Conservation (phyloP, 2,113 vertebrate genomes). For the Rhinolophus ferrumequinum region DNA sequence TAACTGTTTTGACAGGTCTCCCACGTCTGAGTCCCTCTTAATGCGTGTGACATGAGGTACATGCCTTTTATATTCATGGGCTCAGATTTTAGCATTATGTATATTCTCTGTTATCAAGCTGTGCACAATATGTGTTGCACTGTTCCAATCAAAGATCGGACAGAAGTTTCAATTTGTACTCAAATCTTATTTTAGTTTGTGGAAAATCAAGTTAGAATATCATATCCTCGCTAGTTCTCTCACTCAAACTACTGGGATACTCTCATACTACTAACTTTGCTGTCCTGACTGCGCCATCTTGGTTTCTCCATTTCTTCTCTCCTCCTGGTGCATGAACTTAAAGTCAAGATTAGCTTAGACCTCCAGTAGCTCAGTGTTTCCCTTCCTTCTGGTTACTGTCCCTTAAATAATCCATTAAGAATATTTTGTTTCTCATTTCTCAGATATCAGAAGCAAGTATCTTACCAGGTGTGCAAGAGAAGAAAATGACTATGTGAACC, state of each 20-base stretch:
- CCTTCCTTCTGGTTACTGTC: not conserved
- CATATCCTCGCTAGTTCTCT: not conserved
- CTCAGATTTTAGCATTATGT: not conserved
- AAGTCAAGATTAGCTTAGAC: not conserved
- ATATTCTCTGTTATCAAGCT: not conserved
- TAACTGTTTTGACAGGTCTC: not conserved
- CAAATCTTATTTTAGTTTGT: not conserved
- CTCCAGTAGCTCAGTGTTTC: not conserved
- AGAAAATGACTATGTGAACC: too few relatives aligned
- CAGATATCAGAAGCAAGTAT: too few relatives aligned
- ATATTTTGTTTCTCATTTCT: conserved; percentile 38
- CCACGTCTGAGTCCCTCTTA: too few relatives aligned
- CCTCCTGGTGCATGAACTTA: not conserved
- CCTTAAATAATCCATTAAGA: not conserved
- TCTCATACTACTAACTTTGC: not conserved
- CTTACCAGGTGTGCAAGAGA: too few relatives aligned
- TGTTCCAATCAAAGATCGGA: not conserved
- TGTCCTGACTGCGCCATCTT: not conserved
- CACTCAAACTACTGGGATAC: not conserved
- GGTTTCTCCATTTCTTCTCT: not conserved
- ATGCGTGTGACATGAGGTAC: too few relatives aligned
- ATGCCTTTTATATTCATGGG: not conserved
- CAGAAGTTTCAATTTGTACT: not conserved
- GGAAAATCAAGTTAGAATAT: not conserved
- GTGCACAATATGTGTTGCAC: not conserved